Base-by-base conservation (phyloP, 2,797 vertebrate genomes). In the Mionectes olivaceus region DNA sequence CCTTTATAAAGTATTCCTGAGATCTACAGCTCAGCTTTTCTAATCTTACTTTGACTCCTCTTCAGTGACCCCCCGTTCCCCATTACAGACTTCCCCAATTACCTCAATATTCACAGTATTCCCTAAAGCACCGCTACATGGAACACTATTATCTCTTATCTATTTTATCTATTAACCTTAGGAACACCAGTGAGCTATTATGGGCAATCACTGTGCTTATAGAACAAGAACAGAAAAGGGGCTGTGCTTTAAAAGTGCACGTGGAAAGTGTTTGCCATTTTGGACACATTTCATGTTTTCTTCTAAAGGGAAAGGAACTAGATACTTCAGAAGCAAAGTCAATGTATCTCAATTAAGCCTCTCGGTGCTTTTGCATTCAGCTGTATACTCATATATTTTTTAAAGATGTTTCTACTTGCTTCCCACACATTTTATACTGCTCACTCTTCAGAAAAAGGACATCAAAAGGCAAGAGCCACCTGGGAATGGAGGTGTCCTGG, bases 131-230 rank as follows among this genome's bases (percentile, higher is more conserved):
- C 33, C 10, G 0, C 63, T 70, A 88, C 89, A 94, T 9, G 69
- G 82, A 93, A 76, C 70, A 76, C 83, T 67, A 83, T 89, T 89
- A 90, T 84, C 87, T 92, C 64, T 87, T 88, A 90, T 14, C 89
- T 87, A 85, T 85, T 92, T 94, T 93, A 82, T 86, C 90, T 94
- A 86, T 93, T 96, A 96, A 94, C 85, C 87, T 90, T 11, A 60
- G 87, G 61, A 96, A 90, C 70, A 73, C 15, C 0, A 1, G 67
- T 63, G 86, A 88, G 80, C 87, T 86, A 76, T 86, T 83, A 83
- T 2, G 16, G 70, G 70, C 77, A 61, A 88, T 84, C 55, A 53
- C 47, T 46, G 39, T 32, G 55, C 90, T 75, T 83, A 55, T 23
- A 89, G 57, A 71, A 86, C 63, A 87, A 77, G 65, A 57, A 61